Conservation (phyloP, 2,888 invertebrate genomes). For the Tupiocoris notatus region DNA sequence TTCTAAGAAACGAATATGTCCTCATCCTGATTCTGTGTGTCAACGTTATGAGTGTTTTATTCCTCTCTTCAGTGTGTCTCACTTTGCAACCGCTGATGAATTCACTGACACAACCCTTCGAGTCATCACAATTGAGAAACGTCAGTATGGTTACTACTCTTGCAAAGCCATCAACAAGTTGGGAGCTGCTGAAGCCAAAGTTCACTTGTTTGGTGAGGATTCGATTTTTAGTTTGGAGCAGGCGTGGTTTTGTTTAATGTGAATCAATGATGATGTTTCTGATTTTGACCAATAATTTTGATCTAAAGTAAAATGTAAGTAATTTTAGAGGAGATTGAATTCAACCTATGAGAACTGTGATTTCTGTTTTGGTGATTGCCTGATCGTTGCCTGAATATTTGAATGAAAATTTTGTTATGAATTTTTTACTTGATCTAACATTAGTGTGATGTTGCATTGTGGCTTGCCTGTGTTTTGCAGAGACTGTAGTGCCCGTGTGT, state of each 20-base stretch:
- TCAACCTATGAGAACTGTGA: too few species aligned
- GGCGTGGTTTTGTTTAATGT: too few species aligned
- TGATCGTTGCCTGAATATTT: too few species aligned
- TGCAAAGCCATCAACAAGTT: constrained; percentile 88
- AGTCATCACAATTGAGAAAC: constrained; percentile 86
- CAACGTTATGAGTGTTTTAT: too few species aligned
- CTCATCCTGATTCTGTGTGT: too few species aligned
- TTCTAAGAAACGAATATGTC: too few species aligned
- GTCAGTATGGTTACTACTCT: constrained; percentile 80
- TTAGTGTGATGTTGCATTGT: not conserved
- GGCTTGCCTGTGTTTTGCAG: constrained; percentile 57
- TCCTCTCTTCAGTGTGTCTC: constrained; percentile 66
- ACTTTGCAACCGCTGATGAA: constrained; percentile 88
- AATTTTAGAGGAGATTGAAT: too few species aligned
- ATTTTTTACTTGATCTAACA: not conserved
- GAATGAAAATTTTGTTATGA: not conserved
- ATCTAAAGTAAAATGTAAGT: too few species aligned
- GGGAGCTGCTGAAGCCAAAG: constrained; percentile 73
- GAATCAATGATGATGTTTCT: too few species aligned
- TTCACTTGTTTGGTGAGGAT: constrained; percentile 82
- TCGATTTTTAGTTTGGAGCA: too few species aligned
- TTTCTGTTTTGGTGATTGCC: too few species aligned
- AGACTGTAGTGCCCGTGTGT: constrained; percentile 87
- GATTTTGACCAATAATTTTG: too few species aligned
- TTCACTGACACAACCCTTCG: constrained; percentile 87